Percentiles rank a stretch among this genome's conserved stretches.
These are phyloP conservation scores for Cydia amplana DNA, from an alignment of 1,140 invertebrate genomes.

Conservation along the genomic window DNA sequence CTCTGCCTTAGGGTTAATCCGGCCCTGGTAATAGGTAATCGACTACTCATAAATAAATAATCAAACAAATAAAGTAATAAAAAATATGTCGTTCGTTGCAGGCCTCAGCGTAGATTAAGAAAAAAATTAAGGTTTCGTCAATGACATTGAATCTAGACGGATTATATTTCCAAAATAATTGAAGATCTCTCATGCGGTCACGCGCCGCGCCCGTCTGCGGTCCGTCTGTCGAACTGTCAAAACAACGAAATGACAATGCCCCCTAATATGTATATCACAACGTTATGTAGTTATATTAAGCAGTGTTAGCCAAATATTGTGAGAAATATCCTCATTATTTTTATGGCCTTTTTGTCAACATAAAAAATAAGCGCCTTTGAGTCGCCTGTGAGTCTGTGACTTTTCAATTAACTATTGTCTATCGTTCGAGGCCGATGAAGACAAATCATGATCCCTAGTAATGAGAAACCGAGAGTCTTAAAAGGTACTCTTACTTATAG, in stretches of 20 bases:
- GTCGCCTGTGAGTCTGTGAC: no score
- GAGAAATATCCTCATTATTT: neutral
- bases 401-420: no score
- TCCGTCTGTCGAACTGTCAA: constrained; percentile 2
- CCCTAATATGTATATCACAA: neutral
- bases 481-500: no score
- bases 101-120: neutral
- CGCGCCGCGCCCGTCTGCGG: constrained; percentile 6
- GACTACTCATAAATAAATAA: neutral
- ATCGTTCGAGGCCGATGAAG: no score
- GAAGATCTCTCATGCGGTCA: constrained; percentile 6
- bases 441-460: no score
- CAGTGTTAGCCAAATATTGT: neutral
- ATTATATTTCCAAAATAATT: neutral
- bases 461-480: no score
- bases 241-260: neutral
- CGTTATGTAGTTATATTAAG: neutral
- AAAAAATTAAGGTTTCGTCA: neutral
- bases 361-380: no score
- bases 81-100: neutral
- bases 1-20: no score
- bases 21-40: no score
- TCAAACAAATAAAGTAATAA: neutral
- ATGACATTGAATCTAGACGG: constrained; percentile 2
- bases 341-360: no score